Base-by-base conservation (phyloP, 30 jellyfish, hydroid and myxozoan genomes). In the Aurelia coerulea region DNA sequence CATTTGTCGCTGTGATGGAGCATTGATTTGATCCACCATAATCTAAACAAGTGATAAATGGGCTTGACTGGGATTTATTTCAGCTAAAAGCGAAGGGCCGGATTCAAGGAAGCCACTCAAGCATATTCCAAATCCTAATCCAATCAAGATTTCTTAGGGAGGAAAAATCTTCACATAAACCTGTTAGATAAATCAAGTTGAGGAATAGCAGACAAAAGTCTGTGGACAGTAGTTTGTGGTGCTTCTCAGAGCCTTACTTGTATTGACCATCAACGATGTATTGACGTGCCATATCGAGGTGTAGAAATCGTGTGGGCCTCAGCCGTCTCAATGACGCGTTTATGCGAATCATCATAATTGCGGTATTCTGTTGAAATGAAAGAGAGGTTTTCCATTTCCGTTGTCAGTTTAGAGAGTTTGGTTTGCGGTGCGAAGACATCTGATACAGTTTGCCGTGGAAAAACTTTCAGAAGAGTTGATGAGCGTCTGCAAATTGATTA, bases 321-420 rank as follows among this genome's bases (percentile, higher is more conserved):
- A 56, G 54, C 78, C 49, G 72, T 34, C 77, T 29, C 62, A 81
- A 19, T 35, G 88, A 84, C 87, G 87, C 56, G 86, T 56, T 70
- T 70, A 58, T 33, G 62, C 16, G 53, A 56, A 62, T 39, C 29
- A 51, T 78, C 33, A 52, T 72, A 62, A 83, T 73, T 73, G 93
- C 78, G 93, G 93, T 73, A 67, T 54, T 80, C 35, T 62, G 46
- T 19, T 17, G 93, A 67, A 60, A 58, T 51, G 72, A 79, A 65
- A 84, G 54, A 62, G 93, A 65, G 93, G 93, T 62, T 78, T 84
- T 50, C 80, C 18, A 53, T 84, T 73, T 84, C 93, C 83, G 93
- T 59, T 69, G 58, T 62, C 85, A 83, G 70, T 83, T 81, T 67
- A 77, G 51, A 50, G 90, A 65, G 54, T 11, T 54, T 72, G 78